These are phyloP conservation scores for Lithophane socia DNA, from an alignment of 2,888 invertebrate species.

Conservation along the genomic window DNA sequence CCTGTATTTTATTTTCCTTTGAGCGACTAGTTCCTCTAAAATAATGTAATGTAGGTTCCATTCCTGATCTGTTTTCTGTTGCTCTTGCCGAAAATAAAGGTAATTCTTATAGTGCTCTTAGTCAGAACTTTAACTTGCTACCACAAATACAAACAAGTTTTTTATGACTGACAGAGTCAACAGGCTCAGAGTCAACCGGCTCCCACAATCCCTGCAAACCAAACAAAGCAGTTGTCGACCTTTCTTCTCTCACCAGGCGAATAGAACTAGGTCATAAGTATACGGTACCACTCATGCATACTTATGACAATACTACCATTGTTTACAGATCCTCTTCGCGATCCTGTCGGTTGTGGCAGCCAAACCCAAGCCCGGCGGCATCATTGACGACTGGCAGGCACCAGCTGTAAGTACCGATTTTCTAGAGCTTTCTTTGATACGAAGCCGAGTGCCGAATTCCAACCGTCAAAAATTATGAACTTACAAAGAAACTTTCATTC, in stretches of 20 bases:
- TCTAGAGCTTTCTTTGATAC: not conserved
- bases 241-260: not conserved
- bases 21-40: too few relatives aligned
- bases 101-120: too few relatives aligned
- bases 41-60: too few relatives aligned
- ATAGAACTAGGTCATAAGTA: not conserved
- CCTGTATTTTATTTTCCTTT: too few relatives aligned
- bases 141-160: too few relatives aligned
- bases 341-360: conserved; percentile 82
- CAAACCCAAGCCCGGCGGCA: conserved; percentile 81
- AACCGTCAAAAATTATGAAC: too few relatives aligned
- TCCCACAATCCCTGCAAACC: not conserved
- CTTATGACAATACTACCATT: not conserved
- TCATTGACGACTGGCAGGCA: conserved; percentile 73
- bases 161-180: too few relatives aligned
- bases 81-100: too few relatives aligned
- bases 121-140: too few relatives aligned
- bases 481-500: too few relatives aligned
- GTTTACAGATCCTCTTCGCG: conserved; percentile 81
- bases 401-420: conserved; percentile 70
- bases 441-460: too few relatives aligned
- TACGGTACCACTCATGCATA: not conserved
- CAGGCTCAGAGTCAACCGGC: not conserved
- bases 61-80: too few relatives aligned
- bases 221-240: not conserved